phyloP scores from a whole-genome alignment of 2,113 vertebrate species.

The Petromus typicus region DNA sequence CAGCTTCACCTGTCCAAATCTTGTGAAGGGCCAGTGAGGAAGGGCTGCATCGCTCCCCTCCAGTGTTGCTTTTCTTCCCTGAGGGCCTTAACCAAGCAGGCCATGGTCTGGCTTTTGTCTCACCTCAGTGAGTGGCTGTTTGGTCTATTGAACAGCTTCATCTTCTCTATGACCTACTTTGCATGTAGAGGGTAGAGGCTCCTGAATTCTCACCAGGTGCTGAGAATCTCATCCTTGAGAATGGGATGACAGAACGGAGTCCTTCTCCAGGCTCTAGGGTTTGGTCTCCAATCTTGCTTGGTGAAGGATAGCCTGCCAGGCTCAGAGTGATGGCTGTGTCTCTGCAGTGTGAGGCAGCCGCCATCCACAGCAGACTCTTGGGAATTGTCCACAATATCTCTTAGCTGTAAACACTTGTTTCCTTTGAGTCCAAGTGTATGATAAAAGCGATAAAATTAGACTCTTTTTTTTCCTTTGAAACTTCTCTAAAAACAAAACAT shows the following conservation, averaged over 20 bases:
- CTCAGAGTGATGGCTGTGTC: not conserved
- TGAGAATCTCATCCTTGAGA: not conserved
- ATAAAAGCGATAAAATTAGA: slow-evolving; percentile 27
- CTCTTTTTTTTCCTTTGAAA: slow-evolving; percentile 55
- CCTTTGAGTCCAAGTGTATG: not conserved
- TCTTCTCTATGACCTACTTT: slow-evolving; percentile 59
- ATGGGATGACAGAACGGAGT: not conserved
- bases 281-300: not conserved
- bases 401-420: not conserved
- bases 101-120: not conserved
- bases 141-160: not conserved
- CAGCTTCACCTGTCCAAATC: not conserved
- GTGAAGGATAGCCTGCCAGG: not conserved
- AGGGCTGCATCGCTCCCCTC: not conserved
- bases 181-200: not conserved
- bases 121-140: not conserved
- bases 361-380: not conserved
- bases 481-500: slow-evolving; percentile 24
- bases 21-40: not conserved
- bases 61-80: not conserved
- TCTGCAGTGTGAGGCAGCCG: not conserved
- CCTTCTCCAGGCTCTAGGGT: not conserved
- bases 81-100: not conserved
- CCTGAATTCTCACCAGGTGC: slow-evolving; percentile 37
- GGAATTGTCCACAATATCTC: not conserved